phyloP scores from a whole-genome alignment of 2,113 vertebrate genomes.

The Indicator indicator region DNA sequence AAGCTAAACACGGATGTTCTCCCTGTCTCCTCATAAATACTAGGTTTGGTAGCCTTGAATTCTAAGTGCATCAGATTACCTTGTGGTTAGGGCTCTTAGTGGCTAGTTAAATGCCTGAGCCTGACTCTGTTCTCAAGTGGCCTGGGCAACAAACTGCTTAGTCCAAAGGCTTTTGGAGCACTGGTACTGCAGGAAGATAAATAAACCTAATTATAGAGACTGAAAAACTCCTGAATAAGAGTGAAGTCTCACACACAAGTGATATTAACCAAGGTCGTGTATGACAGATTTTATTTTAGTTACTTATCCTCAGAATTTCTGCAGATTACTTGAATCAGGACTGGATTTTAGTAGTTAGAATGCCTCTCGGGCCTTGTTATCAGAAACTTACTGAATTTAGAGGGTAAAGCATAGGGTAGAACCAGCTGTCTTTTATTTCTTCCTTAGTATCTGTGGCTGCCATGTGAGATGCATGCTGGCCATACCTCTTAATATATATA shows the following conservation, averaged over 20 bases:
- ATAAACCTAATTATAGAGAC: neutral
- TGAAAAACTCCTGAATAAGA: neutral
- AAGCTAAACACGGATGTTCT: accelerated
- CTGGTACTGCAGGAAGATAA: neutral
- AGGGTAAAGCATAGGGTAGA: neutral
- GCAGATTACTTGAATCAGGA: neutral
- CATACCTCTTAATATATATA: neutral
- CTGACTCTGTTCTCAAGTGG: neutral
- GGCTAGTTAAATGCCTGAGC: neutral
- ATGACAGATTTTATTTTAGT: neutral
- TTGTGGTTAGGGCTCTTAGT: neutral
- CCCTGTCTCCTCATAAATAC: neutral
- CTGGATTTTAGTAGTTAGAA: neutral
- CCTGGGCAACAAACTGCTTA: neutral
- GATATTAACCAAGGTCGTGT: neutral
- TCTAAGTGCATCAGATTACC: neutral
- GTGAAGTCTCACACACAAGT: neutral
- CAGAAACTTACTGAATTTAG: neutral
- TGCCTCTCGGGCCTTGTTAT: neutral
- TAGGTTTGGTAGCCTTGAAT: neutral
- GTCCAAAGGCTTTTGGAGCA: neutral
- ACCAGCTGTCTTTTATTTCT: neutral
- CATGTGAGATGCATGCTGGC: neutral
- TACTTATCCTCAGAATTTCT: neutral
- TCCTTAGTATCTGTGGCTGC: neutral